These are phyloP conservation scores for Sinentomon sp. DNA, from an alignment of 2,888 invertebrate species.

Conservation along the genomic window DNA sequence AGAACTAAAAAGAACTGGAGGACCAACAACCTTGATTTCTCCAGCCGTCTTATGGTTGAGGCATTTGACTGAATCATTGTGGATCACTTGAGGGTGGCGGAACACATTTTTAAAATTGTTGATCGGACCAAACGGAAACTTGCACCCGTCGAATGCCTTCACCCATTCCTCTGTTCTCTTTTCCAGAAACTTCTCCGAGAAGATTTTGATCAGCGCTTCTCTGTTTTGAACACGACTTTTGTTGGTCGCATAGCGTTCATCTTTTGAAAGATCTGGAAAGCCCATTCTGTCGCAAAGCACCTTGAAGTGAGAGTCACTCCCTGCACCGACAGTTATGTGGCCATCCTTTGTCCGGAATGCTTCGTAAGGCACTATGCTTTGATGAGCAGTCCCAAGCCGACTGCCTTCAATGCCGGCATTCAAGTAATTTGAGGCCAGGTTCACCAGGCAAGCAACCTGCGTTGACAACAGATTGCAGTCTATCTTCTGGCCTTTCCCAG, in stretches of 20 bases:
- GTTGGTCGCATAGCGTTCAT: conserved; percentile 42
- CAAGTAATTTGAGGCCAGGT: conserved; percentile 65
- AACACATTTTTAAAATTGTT: conserved; percentile 66
- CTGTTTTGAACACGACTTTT: conserved; percentile 45
- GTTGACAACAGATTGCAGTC: conserved; percentile 82
- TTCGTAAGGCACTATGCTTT: conserved; percentile 81
- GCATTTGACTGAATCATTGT: conserved; percentile 39
- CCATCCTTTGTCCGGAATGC: conserved; percentile 57
- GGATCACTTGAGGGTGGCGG: conserved; percentile 53
- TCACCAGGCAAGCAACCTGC: conserved; percentile 62
- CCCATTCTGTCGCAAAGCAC: conserved; percentile 37
- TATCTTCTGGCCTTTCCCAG: conserved; percentile 65
- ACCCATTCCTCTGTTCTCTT: conserved; percentile 50
- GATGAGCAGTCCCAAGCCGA: conserved; percentile 77
- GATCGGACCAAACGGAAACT: conserved; percentile 70
- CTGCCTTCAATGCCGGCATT: conserved; percentile 50
- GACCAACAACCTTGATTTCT: conserved; percentile 45
- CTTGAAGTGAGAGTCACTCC: conserved; percentile 48
- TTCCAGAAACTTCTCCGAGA: conserved; percentile 30
- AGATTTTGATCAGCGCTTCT: conserved; percentile 30
- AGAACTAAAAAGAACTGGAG: conserved; percentile 53
- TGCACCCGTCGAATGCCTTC: conserved; percentile 34
- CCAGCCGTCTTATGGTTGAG: conserved; percentile 40
- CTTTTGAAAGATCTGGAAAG: conserved; percentile 29
- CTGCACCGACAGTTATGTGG: conserved; percentile 51